Evolutionary conservation across 2,797 vertebrate genomes (phyloP).

Genomic region (Alosa sapidissima): DNA sequence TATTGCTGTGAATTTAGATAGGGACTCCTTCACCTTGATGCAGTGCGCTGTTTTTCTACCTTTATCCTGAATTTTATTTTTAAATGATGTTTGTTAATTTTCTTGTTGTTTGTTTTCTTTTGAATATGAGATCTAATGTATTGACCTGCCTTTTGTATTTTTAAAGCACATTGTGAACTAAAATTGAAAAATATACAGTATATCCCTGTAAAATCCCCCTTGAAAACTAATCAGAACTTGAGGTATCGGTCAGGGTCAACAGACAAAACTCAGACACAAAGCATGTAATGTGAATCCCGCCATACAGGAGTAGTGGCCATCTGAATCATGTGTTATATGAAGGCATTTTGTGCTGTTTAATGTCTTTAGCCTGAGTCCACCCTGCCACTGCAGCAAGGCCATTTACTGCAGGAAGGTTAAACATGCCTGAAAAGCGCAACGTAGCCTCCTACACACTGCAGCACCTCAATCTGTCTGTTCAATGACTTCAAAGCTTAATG

Average conservation of each 20-base stretch:
- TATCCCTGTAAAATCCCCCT: not conserved
- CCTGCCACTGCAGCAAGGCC: not conserved
- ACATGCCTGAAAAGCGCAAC: not conserved
- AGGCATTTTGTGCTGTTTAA: not conserved
- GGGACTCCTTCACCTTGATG: slow-evolving; percentile 64
- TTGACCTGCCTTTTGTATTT: slow-evolving; percentile 63
- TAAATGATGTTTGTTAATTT: slow-evolving; percentile 50
- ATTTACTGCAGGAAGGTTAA: no score
- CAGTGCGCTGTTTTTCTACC: slow-evolving; percentile 61
- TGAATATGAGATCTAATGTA: slow-evolving; percentile 41
- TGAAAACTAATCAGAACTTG: not conserved
- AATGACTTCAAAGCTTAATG: not conserved
- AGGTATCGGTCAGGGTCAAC: not conserved
- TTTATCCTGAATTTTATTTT: slow-evolving; percentile 58
- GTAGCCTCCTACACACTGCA: not conserved
- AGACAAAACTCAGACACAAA: not conserved
- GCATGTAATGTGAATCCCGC: not conserved
- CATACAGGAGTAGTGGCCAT: not conserved
- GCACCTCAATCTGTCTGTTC: not conserved
- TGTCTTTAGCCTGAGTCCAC: not conserved
- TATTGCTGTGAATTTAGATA: slow-evolving; percentile 76
- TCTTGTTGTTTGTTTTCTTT: slow-evolving; percentile 63
- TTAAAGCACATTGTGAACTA: slow-evolving; percentile 58
- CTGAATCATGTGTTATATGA: not conserved
- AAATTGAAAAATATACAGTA: slow-evolving; percentile 39